Evolutionary conservation across 1,140 invertebrate genomes (phyloP).

Genomic region (Adoxophyes honmai): DNA sequence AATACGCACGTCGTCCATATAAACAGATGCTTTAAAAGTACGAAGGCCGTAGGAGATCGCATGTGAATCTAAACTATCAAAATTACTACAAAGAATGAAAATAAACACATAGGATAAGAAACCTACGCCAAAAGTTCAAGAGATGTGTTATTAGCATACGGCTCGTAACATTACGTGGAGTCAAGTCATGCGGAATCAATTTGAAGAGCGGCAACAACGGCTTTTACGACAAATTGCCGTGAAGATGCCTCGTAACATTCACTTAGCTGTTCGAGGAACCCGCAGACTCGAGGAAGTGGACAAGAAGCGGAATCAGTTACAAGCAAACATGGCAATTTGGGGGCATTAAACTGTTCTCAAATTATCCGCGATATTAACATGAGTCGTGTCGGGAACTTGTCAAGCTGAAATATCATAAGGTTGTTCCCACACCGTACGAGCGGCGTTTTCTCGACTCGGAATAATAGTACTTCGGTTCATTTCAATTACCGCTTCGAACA

Average conservation of each 20-base stretch:
- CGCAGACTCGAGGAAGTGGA: not conserved
- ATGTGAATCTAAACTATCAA: too few relatives aligned
- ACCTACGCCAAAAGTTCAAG: too few relatives aligned
- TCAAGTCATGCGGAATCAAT: constrained; percentile 9
- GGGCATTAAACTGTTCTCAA: constrained; percentile 1
- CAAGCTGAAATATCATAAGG: not conserved
- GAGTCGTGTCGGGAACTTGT: constrained; percentile 1
- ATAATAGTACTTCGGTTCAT: constrained; percentile 5
- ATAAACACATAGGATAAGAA: too few relatives aligned
- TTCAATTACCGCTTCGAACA: not conserved
- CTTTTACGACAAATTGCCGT: constrained; percentile 8
- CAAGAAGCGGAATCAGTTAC: constrained; percentile 7
- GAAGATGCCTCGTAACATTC: not conserved
- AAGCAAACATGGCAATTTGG: constrained; percentile 9
- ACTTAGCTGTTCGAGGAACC: constrained; percentile 1
- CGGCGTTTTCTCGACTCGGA: constrained; percentile 1
- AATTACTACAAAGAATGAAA: too few relatives aligned
- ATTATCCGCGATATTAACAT: constrained; percentile 14
- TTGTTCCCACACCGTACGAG: not conserved
- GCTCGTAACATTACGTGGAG: not conserved
- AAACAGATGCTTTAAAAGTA: too few relatives aligned
- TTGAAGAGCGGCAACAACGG: not conserved
- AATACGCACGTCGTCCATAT: too few relatives aligned
- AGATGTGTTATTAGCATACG: constrained; percentile 9
- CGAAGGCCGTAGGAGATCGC: too few relatives aligned